Conservation (phyloP, 2,113 vertebrate species). For the Oceanites oceanicus region DNA sequence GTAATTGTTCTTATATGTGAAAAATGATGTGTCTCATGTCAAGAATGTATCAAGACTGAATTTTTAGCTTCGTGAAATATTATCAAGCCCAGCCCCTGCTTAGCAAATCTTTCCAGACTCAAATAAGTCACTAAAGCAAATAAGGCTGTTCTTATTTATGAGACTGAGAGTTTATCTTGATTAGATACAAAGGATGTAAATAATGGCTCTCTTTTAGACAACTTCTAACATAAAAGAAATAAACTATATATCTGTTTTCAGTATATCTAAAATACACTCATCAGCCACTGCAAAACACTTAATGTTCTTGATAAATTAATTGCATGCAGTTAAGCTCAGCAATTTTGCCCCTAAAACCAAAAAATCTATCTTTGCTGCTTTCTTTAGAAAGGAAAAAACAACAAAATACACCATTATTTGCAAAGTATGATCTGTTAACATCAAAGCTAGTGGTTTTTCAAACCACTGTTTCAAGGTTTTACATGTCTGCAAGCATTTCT, state of each 20-base stretch:
- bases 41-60: slow-evolving; percentile 70
- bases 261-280: slow-evolving; percentile 60
- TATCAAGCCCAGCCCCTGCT: slow-evolving; percentile 31
- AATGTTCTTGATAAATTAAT: slow-evolving; percentile 60
- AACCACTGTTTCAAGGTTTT: not conserved
- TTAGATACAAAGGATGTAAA: slow-evolving; percentile 65
- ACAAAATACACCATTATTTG: not conserved
- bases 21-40: slow-evolving; percentile 64
- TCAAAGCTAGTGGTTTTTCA: slow-evolving; percentile 34
- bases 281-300: slow-evolving; percentile 51
- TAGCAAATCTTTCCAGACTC: slow-evolving; percentile 64
- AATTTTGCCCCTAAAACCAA: slow-evolving; percentile 24
- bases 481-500: slow-evolving; percentile 43
- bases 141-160: slow-evolving; percentile 68
- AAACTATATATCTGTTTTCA: slow-evolving; percentile 53
- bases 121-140: slow-evolving; percentile 64
- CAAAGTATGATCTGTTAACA: slow-evolving; percentile 7
- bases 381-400: slow-evolving; percentile 13
- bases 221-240: slow-evolving; percentile 59
- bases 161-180: slow-evolving; percentile 67
- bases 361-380: slow-evolving; percentile 29
- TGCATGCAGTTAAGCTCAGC: not conserved
- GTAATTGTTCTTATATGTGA: slow-evolving; percentile 72
- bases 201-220: slow-evolving; percentile 40
- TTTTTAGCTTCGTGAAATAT: slow-evolving; percentile 68